phyloP scores from a whole-genome alignment of 1,140 invertebrate species.

The Psilanteris sp. region DNA sequence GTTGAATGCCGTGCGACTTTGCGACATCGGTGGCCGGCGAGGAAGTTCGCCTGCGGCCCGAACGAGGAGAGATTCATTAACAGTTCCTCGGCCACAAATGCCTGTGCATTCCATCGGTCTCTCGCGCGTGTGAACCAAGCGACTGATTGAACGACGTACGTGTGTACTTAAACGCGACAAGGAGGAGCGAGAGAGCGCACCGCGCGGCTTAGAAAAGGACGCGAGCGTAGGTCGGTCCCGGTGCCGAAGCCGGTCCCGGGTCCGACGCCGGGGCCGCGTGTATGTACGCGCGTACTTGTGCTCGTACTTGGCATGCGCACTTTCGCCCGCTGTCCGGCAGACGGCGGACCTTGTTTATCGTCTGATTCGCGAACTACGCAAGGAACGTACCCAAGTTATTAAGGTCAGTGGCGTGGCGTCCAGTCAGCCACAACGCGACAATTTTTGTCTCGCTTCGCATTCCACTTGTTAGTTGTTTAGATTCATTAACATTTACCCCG shows the following conservation, averaged over 20 bases:
- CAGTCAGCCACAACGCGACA: conserved; percentile 19
- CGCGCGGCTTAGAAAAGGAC: conserved; percentile 12
- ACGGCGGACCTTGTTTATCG: conserved; percentile 72
- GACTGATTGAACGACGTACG: conserved; percentile 66
- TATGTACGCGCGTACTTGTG: conserved; percentile 54
- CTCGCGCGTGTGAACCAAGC: conserved; percentile 66
- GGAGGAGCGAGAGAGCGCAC: conserved; percentile 32
- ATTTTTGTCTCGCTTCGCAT: background rate
- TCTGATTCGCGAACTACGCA: conserved; percentile 70
- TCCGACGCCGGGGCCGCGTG: conserved; percentile 51
- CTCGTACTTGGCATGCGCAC: conserved; percentile 68
- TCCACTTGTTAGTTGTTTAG: no score
- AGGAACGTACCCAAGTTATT: conserved; percentile 72
- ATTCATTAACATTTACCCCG: no score
- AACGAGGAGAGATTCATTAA: conserved; percentile 74
- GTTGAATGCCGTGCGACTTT: conserved; percentile 37
- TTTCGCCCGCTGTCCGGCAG: conserved; percentile 64
- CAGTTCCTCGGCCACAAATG: conserved; percentile 72
- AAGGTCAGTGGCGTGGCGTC: conserved; percentile 73
- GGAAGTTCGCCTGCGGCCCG: conserved; percentile 47
- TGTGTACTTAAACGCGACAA: conserved; percentile 57
- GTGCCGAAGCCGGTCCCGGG: conserved; percentile 29
- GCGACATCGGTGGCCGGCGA: conserved; percentile 55
- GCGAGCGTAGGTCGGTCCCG: conserved; percentile 1
- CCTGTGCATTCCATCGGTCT: conserved; percentile 67